Evolutionary conservation across 2,113 vertebrate genomes (phyloP).

Genomic region (Peromyscus californicus): DNA sequence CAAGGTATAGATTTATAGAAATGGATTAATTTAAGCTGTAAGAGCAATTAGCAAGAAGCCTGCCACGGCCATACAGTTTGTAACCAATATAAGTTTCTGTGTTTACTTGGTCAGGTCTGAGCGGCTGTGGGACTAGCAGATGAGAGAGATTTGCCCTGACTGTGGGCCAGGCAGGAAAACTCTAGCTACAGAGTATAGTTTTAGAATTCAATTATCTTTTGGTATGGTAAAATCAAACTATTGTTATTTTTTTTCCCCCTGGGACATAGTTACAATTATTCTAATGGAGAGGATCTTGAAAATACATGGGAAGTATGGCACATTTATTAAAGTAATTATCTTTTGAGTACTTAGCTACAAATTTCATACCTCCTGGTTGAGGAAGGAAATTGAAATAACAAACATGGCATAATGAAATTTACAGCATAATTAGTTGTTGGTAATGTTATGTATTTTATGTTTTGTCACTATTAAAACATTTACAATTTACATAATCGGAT

Average conservation of each 20-base stretch:
- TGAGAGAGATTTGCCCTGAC: no score
- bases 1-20: no score
- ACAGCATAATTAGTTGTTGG: constrained; percentile 53
- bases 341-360: constrained; percentile 60
- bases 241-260: not conserved
- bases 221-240: constrained; percentile 32
- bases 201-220: constrained; percentile 68
- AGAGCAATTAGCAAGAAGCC: no score
- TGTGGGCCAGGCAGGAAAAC: no score
- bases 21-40: no score
- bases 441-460: constrained; percentile 65
- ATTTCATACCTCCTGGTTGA: constrained; percentile 69
- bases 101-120: no score
- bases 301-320: constrained; percentile 36
- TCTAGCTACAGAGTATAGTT: not conserved
- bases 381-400: constrained; percentile 61
- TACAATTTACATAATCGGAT: constrained; percentile 64
- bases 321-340: constrained; percentile 79
- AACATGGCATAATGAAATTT: constrained; percentile 67
- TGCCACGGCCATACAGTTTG: no score
- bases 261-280: constrained; percentile 45
- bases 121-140: no score
- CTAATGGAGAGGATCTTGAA: constrained; percentile 52
- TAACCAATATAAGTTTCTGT: no score
- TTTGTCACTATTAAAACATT: constrained; percentile 66